Evolutionary conservation across 2,888 invertebrate species (phyloP).

Genomic region (Scrobipalpa costella): DNA sequence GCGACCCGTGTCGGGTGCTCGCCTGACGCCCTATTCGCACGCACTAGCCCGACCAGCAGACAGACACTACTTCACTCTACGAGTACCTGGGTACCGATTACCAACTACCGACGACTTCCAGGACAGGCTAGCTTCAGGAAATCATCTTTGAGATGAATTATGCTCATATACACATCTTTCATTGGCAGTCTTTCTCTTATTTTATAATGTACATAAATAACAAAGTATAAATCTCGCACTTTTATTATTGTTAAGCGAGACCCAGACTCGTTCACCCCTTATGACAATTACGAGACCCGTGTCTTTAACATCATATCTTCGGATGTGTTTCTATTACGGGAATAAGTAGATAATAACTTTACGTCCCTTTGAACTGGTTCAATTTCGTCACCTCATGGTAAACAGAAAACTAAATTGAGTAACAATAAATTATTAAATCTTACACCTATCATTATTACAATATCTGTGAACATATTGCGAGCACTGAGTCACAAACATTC

Average conservation of each 20-base stretch:
- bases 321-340: slow-evolving; percentile 59
- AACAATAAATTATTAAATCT: slow-evolving; percentile 81
- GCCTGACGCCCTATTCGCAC: slow-evolving; percentile 49
- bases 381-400: slow-evolving; percentile 78
- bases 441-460: slow-evolving; percentile 72
- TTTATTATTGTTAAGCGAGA: slow-evolving; percentile 59
- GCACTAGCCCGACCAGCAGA: slow-evolving; percentile 38
- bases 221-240: slow-evolving; percentile 68
- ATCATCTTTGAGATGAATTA: slow-evolving; percentile 74
- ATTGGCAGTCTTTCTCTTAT: slow-evolving; percentile 77
- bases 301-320: slow-evolving; percentile 58
- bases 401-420: slow-evolving; percentile 79
- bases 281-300: slow-evolving; percentile 57
- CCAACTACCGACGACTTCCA: slow-evolving; percentile 48
- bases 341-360: slow-evolving; percentile 74
- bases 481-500: slow-evolving; percentile 74
- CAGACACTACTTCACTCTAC: slow-evolving; percentile 43
- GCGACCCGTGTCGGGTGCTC: slow-evolving; percentile 67
- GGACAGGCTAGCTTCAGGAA: slow-evolving; percentile 61
- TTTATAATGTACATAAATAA: slow-evolving; percentile 77
- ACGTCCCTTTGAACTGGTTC: slow-evolving; percentile 79
- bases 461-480: slow-evolving; percentile 76
- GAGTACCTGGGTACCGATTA: slow-evolving; percentile 45
- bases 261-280: slow-evolving; percentile 72
- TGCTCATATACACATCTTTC: slow-evolving; percentile 72